These are phyloP conservation scores for Acipenser oxyrinchus DNA, from an alignment of 2,797 vertebrate species.

Conservation along the genomic window DNA sequence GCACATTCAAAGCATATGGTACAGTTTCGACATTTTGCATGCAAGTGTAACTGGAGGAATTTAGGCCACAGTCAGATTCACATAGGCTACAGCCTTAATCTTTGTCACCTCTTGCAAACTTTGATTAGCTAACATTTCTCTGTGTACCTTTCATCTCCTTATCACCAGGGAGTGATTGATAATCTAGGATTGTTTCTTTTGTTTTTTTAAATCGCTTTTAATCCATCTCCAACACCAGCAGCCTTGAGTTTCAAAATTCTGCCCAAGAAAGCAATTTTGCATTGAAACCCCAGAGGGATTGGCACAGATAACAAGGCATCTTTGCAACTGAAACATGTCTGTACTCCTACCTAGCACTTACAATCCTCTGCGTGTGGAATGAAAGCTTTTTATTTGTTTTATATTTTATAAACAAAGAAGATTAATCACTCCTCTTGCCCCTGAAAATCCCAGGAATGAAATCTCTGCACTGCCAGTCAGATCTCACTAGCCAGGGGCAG, in stretches of 20 bases:
- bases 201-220: neutral
- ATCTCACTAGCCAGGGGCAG: neutral
- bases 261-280: neutral
- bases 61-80: too few species aligned
- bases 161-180: slow-evolving; percentile 6
- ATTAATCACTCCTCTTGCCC: neutral
- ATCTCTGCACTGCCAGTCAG: neutral
- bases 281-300: neutral
- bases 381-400: neutral
- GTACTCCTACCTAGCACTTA: neutral
- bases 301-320: neutral
- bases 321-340: neutral
- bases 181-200: neutral
- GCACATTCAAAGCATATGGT: too few species aligned
- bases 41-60: too few species aligned
- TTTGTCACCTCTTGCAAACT: too few species aligned
- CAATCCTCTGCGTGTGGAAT: neutral
- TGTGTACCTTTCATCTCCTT: neutral
- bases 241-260: neutral
- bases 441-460: neutral
- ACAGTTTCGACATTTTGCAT: too few species aligned
- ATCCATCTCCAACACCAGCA: slow-evolving; percentile 1
- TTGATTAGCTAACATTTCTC: neutral
- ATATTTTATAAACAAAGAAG: neutral
- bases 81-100: too few species aligned